phyloP scores from a whole-genome alignment of 2,888 invertebrate genomes.

The Troides oblongomaculatus region DNA sequence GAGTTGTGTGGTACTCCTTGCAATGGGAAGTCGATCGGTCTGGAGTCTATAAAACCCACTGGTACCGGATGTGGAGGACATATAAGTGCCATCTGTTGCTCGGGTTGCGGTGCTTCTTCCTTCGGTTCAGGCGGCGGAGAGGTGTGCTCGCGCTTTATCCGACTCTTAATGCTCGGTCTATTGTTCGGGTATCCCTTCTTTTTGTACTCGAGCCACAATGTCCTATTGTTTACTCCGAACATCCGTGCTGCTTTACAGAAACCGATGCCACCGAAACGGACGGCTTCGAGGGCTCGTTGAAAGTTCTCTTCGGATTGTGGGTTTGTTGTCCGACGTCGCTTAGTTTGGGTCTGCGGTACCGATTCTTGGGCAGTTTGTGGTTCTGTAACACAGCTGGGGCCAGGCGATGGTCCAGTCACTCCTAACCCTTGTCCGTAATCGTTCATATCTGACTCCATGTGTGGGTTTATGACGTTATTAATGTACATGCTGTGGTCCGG shows the following conservation, averaged over 20 bases:
- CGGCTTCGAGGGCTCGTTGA: conserved; percentile 89
- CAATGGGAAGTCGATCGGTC: conserved; percentile 85
- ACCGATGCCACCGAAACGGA: conserved; percentile 90
- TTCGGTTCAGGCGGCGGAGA: conserved; percentile 81
- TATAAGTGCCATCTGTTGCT: conserved; percentile 77
- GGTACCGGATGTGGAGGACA: conserved; percentile 84
- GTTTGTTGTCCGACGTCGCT: conserved; percentile 86
- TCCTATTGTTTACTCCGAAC: conserved; percentile 92
- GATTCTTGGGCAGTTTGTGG: conserved; percentile 49
- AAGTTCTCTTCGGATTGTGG: conserved; percentile 92
- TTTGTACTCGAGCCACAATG: conserved; percentile 91
- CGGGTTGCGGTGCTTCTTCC: conserved; percentile 54
- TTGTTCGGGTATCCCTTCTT: conserved; percentile 91
- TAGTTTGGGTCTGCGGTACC: conserved; percentile 65
- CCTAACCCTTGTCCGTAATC: conserved; percentile 63
- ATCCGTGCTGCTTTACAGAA: conserved; percentile 92
- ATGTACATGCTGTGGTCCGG: conserved; percentile 80
- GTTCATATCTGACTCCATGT: conserved; percentile 57
- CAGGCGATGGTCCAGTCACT: conserved; percentile 64
- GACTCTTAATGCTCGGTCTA: conserved; percentile 87
- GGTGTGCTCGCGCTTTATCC: conserved; percentile 85
- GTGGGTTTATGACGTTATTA: conserved; percentile 73
- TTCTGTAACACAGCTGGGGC: conserved; percentile 61
- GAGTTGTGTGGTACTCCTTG: conserved; percentile 81
- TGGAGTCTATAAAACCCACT: conserved; percentile 85